Conservation (phyloP, 2,113 vertebrate species). For the Callithrix jacchus region DNA sequence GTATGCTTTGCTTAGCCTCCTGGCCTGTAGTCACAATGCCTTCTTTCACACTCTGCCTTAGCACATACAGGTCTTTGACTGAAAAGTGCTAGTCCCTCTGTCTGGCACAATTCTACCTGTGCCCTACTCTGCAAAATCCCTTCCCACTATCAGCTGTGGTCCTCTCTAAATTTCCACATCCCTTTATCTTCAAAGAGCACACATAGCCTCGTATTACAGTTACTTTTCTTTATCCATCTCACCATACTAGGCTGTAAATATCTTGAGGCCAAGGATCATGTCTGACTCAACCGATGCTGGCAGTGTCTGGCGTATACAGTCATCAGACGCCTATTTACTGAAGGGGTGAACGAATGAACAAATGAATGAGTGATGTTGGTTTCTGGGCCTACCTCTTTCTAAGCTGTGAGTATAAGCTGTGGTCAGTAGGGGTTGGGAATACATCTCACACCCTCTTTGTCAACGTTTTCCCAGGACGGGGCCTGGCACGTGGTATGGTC, state of each 20-base stretch:
- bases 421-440: neutral
- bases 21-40: neutral
- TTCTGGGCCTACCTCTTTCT: neutral
- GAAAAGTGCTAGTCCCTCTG: neutral
- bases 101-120: neutral
- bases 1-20: neutral
- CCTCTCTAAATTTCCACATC: neutral
- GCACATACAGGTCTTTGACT: neutral
- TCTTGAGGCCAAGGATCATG: neutral
- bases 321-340: neutral
- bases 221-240: neutral
- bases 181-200: neutral
- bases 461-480: neutral
- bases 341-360: neutral
- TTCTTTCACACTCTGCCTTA: neutral
- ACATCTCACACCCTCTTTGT: neutral
- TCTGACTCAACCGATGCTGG: neutral
- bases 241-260: neutral
- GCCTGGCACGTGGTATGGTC: neutral
- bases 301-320: neutral
- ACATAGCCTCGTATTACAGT: neutral
- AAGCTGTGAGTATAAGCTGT: neutral
- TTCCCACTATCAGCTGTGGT: neutral
- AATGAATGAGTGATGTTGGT: neutral
- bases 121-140: neutral